These are phyloP conservation scores for Brachionus paranguensis DNA, from an alignment of 1,140 invertebrate genomes.

Conservation along the genomic window DNA sequence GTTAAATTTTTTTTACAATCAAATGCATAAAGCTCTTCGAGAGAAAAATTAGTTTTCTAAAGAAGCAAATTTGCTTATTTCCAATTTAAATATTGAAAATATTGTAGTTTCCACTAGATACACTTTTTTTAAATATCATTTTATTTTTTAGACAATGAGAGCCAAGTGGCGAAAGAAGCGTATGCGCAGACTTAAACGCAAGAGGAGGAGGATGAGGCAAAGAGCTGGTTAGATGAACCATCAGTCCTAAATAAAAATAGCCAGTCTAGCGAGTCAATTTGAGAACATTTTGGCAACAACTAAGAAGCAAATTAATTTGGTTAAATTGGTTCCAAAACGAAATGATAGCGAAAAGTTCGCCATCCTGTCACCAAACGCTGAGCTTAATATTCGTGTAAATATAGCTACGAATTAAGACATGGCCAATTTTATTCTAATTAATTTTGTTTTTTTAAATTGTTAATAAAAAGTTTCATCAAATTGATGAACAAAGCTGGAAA, in stretches of 20 bases:
- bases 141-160: slow-evolving; percentile 11
- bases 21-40: background rate
- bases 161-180: slow-evolving; percentile 56
- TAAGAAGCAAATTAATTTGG: background rate
- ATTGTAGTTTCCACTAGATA: background rate
- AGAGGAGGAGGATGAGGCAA: slow-evolving; percentile 58
- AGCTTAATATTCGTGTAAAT: background rate
- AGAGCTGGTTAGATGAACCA: slow-evolving; percentile 53
- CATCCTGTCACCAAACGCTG: background rate
- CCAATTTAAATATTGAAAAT: background rate
- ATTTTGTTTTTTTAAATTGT: slow-evolving; percentile 22
- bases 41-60: background rate
- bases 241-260: background rate
- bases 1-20: slow-evolving; percentile 6
- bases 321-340: background rate
- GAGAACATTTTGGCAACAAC: background rate
- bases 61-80: background rate
- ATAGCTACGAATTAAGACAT: background rate
- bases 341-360: background rate
- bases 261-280: background rate
- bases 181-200: slow-evolving; percentile 57
- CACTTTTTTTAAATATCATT: background rate
- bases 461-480: slow-evolving; percentile 30
- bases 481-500: slow-evolving; percentile 25
- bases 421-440: background rate